Conservation (phyloP, 2,113 vertebrate genomes). For the Myxocyprinus asiaticus region DNA sequence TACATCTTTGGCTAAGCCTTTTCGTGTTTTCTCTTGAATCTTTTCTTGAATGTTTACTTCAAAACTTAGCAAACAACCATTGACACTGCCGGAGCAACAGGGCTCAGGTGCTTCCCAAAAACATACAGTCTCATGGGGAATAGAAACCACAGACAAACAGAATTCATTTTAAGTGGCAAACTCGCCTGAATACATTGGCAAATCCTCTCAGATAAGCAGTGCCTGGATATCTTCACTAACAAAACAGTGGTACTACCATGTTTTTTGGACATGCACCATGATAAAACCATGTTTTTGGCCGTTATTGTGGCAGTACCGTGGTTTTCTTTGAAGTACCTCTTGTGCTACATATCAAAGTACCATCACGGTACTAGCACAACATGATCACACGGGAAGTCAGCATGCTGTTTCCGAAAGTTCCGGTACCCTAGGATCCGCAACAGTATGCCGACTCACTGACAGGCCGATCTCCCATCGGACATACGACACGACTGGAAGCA, state of each 20-base stretch:
- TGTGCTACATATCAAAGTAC: too few relatives aligned
- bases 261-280: not conserved
- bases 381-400: too few relatives aligned
- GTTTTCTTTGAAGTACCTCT: too few relatives aligned
- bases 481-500: too few relatives aligned
- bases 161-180: not conserved
- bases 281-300: too few relatives aligned
- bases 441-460: too few relatives aligned
- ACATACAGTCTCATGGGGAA: not conserved
- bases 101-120: constrained; percentile 1
- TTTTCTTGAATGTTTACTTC: constrained; percentile 8
- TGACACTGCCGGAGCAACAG: not conserved
- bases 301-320: too few relatives aligned
- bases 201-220: not conserved
- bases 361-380: too few relatives aligned
- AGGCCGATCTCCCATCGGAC: too few relatives aligned
- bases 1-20: not conserved
- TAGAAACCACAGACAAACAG: not conserved
- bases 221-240: not conserved
- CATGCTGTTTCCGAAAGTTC: too few relatives aligned
- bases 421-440: too few relatives aligned
- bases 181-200: not conserved
- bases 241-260: not conserved
- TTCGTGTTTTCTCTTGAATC: not conserved
- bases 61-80: not conserved